These are phyloP conservation scores for Ditylenchus dipsaci DNA, from an alignment of 1,140 invertebrate genomes.

Conservation along the genomic window DNA sequence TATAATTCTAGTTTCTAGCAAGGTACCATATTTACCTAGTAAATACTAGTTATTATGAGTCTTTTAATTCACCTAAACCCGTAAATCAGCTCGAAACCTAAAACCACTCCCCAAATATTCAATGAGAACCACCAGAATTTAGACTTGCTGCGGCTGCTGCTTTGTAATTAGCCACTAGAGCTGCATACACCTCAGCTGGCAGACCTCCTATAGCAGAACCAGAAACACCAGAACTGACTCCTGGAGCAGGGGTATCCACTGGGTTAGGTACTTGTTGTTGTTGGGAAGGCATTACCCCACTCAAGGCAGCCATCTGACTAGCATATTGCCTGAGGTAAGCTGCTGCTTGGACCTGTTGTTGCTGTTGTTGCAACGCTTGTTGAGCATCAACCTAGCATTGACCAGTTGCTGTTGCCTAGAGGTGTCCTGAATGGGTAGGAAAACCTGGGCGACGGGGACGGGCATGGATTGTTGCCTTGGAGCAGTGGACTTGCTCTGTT, in stretches of 20 bases:
- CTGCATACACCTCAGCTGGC: not conserved
- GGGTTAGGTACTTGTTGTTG: conserved; percentile 15
- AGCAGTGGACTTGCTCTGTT: too few relatives aligned
- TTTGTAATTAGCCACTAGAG: not conserved
- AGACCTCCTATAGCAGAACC: too few relatives aligned
- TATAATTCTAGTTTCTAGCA: too few relatives aligned
- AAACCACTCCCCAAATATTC: too few relatives aligned
- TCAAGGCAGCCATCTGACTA: conserved; percentile 8
- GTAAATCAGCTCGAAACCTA: too few relatives aligned
- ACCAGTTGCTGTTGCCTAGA: not conserved
- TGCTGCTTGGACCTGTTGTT: not conserved
- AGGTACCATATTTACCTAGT: too few relatives aligned
- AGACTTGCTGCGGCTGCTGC: not conserved
- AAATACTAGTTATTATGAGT: too few relatives aligned
- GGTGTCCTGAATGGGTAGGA: not conserved
- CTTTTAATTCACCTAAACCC: too few relatives aligned
- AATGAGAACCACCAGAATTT: too few relatives aligned
- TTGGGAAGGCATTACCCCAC: not conserved
- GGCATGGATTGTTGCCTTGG: not conserved
- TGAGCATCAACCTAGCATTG: not conserved
- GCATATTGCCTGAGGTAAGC: conserved; percentile 11
- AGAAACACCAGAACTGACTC: too few relatives aligned
- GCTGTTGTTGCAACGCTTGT: not conserved
- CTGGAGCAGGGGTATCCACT: conserved; percentile 1
- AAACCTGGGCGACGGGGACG: not conserved